A percentile compares a stretch with the other conserved stretches of the same genome.
phyloP scores from a whole-genome alignment of 2,797 vertebrate species.

The Phoebastria nigripes region DNA sequence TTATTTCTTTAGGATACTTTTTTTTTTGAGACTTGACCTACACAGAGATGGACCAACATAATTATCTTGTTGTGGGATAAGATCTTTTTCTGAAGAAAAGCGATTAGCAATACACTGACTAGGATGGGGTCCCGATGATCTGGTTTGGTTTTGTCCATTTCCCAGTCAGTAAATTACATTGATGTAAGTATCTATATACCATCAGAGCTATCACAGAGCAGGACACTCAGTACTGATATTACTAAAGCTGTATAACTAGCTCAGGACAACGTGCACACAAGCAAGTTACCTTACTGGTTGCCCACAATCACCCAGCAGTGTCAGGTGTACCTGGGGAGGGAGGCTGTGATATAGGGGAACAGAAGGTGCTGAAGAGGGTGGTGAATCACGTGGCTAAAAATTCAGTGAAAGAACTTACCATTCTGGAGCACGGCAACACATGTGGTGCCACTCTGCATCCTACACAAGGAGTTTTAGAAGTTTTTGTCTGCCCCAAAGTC shows the following conservation, averaged over 20 bases:
- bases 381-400: neutral
- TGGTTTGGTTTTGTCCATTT: neutral
- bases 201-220: neutral
- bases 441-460: too few species aligned
- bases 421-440: rapidly evolving
- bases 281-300: neutral
- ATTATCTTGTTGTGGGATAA: neutral
- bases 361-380: neutral
- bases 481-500: neutral
- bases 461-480: neutral
- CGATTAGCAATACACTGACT: neutral
- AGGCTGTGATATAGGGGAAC: neutral
- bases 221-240: neutral
- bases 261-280: neutral
- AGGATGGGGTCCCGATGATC: neutral
- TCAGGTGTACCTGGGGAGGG: neutral
- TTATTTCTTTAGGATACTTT: neutral
- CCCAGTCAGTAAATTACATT: neutral
- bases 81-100: neutral
- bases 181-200: too few species aligned
- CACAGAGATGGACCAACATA: neutral
- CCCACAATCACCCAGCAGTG: neutral
- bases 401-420: neutral
- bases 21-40: neutral
- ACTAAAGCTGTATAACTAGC: neutral